Conservation (phyloP, 2,113 vertebrate genomes). For the Macrotus californicus region DNA sequence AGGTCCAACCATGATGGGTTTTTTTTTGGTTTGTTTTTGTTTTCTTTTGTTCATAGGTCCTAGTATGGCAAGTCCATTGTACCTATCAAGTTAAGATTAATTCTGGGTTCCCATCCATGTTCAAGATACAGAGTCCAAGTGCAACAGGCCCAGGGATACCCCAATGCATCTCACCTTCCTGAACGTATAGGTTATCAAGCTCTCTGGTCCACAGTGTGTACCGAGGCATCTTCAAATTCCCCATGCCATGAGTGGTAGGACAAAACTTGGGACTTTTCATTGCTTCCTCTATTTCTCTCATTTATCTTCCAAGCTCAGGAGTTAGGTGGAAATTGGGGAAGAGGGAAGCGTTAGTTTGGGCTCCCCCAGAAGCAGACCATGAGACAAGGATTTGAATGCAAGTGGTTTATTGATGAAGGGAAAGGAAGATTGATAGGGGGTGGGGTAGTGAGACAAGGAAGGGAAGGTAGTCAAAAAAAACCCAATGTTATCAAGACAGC, state of each 20-base stretch:
- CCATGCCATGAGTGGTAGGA: background rate
- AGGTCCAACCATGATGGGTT: background rate
- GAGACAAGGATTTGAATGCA: background rate
- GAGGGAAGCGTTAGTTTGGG: background rate
- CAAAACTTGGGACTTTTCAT: background rate
- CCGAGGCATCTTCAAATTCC: background rate
- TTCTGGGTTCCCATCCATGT: background rate
- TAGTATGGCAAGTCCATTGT: background rate
- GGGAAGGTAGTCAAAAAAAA: background rate
- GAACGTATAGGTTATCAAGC: background rate
- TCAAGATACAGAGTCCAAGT: background rate
- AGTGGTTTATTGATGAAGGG: background rate
- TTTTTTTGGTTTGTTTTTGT: background rate
- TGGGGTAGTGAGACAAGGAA: background rate
- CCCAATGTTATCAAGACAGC: background rate
- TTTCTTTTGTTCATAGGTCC: background rate
- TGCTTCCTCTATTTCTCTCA: background rate
- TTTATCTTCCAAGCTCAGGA: background rate
- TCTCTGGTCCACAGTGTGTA: background rate
- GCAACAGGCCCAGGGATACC: background rate
- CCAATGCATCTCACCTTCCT: background rate
- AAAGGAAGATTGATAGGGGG: background rate
- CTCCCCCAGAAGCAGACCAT: background rate
- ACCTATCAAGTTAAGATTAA: background rate
- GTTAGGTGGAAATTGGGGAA: background rate